These are phyloP conservation scores for Chaunax sp. DNA, from an alignment of 2,797 vertebrate species.

Conservation along the genomic window DNA sequence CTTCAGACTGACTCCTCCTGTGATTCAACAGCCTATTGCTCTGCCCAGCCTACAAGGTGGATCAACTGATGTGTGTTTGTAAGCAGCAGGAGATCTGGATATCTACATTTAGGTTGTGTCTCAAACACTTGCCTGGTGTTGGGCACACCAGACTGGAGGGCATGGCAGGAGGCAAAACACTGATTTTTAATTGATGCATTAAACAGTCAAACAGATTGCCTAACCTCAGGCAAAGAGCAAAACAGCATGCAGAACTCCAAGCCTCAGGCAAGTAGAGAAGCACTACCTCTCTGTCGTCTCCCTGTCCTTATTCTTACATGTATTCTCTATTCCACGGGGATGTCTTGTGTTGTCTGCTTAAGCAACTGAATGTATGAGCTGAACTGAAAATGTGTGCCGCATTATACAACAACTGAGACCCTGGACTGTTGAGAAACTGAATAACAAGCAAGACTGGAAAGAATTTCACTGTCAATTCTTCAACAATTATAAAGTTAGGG, in stretches of 20 bases:
- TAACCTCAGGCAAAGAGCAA: constrained; percentile 78
- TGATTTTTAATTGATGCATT: constrained; percentile 85
- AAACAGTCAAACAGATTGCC: constrained; percentile 84
- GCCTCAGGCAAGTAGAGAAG: constrained; percentile 52
- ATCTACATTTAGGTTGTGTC: constrained; percentile 56
- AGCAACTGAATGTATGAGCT: too few species aligned
- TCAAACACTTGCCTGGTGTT: constrained; percentile 47
- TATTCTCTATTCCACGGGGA: constrained; percentile 41
- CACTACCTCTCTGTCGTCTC: constrained; percentile 33
- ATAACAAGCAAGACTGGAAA: too few species aligned
- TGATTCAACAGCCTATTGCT: constrained; percentile 5
- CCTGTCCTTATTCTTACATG: constrained; percentile 29
- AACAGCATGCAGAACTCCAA: constrained; percentile 63
- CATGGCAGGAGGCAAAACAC: constrained; percentile 66
- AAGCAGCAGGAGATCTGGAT: constrained; percentile 38
- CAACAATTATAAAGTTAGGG: too few species aligned
- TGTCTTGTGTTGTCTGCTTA: constrained; percentile 49
- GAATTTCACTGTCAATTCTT: too few species aligned
- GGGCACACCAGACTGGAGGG: constrained; percentile 52
- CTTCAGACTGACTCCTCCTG: too few species aligned
- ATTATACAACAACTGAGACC: too few species aligned
- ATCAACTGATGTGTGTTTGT: constrained; percentile 58
- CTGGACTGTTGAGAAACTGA: too few species aligned
- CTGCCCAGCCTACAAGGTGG: constrained; percentile 56
- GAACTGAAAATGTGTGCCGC: too few species aligned